These are phyloP conservation scores for Caenorhabditis wallacei DNA, from an alignment of 2,888 invertebrate species.

Conservation along the genomic window DNA sequence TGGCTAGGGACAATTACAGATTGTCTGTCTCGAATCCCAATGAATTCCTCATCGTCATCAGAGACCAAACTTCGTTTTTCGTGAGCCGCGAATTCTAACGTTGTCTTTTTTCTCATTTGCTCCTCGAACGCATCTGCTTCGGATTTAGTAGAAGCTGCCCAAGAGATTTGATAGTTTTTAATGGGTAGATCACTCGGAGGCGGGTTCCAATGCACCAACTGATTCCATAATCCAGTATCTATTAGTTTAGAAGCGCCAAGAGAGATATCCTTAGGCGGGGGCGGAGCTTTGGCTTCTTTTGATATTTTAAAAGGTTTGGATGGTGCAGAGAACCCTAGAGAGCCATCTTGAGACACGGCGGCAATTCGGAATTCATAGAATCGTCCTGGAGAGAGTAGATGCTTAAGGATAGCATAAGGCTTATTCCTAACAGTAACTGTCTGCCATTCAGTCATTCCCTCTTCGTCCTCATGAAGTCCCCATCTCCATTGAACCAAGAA, in stretches of 20 bases:
- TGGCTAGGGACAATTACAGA: slow-evolving; percentile 76
- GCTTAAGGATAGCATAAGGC: slow-evolving; percentile 82
- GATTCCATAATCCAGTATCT: slow-evolving; percentile 71
- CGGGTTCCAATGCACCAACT: slow-evolving; percentile 78
- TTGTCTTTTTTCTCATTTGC: slow-evolving; percentile 61
- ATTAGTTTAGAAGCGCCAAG: slow-evolving; percentile 66
- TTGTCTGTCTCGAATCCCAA: slow-evolving; percentile 55
- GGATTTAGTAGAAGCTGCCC: slow-evolving; percentile 64
- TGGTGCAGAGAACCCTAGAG: slow-evolving; percentile 82
- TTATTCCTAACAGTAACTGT: slow-evolving; percentile 81
- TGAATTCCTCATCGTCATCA: slow-evolving; percentile 60
- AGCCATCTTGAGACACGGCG: slow-evolving; percentile 82
- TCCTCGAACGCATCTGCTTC: slow-evolving; percentile 72
- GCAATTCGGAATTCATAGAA: slow-evolving; percentile 82
- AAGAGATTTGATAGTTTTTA: slow-evolving; percentile 79
- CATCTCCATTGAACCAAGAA: slow-evolving; percentile 82
- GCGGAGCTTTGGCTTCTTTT: slow-evolving; percentile 80
- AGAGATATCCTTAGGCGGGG: slow-evolving; percentile 76
- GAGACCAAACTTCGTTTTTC: slow-evolving; percentile 60
- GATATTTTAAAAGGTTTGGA: slow-evolving; percentile 79
- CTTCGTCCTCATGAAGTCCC: slow-evolving; percentile 75
- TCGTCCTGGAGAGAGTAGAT: slow-evolving; percentile 81
- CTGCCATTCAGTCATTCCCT: slow-evolving; percentile 82
- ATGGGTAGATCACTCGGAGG: slow-evolving; percentile 81
- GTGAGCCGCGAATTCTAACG: slow-evolving; percentile 60